Percentiles rank a stretch among this genome's conserved stretches.
phyloP scores from a whole-genome alignment of 2,888 invertebrate genomes.

The Chalcosyrphus nemorum region DNA sequence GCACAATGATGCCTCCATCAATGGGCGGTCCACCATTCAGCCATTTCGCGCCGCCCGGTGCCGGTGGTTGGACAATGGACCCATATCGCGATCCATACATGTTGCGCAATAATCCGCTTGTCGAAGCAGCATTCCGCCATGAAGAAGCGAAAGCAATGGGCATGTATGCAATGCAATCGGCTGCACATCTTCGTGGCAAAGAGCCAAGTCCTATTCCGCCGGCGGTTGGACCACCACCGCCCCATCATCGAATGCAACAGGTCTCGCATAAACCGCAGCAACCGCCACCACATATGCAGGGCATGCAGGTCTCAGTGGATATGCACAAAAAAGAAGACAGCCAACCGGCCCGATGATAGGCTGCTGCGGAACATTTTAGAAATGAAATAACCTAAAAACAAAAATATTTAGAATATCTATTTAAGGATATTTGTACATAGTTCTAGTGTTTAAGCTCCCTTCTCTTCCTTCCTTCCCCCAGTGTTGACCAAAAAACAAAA shows the following conservation, averaged over 20 bases:
- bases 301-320: slow-evolving; percentile 75
- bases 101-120: slow-evolving; percentile 89
- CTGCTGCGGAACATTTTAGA: slow-evolving; percentile 42
- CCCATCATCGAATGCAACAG: slow-evolving; percentile 80
- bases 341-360: slow-evolving; percentile 76
- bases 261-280: slow-evolving; percentile 63
- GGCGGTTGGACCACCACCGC: slow-evolving; percentile 77
- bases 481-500: too few relatives aligned
- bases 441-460: slow-evolving; percentile 39
- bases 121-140: slow-evolving; percentile 89
- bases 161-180: slow-evolving; percentile 86
- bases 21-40: slow-evolving; percentile 83
- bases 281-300: slow-evolving; percentile 66
- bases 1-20: slow-evolving; percentile 83
- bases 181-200: slow-evolving; percentile 81
- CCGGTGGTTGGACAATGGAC: slow-evolving; percentile 84
- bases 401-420: slow-evolving; percentile 26
- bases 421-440: slow-evolving; percentile 62
- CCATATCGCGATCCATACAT: slow-evolving; percentile 88
- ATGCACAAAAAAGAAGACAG: slow-evolving; percentile 77
- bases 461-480: slow-evolving; percentile 28
- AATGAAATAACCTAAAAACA: slow-evolving; percentile 30
- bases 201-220: slow-evolving; percentile 82
- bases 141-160: slow-evolving; percentile 90
- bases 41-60: slow-evolving; percentile 85